Evolutionary conservation across 2,888 invertebrate species (phyloP), one percentile per base, ranked within the genome.

Genomic region (Pandemis cinnamomeana): DNA sequence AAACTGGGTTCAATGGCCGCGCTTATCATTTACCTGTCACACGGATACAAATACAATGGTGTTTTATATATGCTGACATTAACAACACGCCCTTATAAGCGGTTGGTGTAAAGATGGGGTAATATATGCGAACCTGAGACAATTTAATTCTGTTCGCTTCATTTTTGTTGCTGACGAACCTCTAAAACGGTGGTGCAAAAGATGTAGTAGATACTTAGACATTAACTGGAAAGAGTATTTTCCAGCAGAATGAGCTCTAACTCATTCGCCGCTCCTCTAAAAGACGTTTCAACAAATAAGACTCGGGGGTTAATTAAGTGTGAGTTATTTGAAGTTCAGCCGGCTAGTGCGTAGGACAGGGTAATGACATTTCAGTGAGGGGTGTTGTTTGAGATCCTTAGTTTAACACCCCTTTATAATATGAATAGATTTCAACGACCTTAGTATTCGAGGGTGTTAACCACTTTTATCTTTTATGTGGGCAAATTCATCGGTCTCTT

Each of bases 221-320:
- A 42, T 61, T 55, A 20, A 55, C 58, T 27, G 27, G 58, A 27
- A 58, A 27, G 46, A 20, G 20, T 64, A 55, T 48, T 63, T 68
- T 72, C 67, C 68, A 46, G 44, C 6, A 3, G 55, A 53, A 36
- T 13, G 44, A 44, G 27, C 53, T 53, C 0, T 7, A 46, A 15
- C 42, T 36, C 51, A 13, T 27, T 66, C 66, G 15, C 10, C 42
- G 44, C 62, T 46, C 13, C 46, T 44, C 51, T 7, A n/a, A 69
- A 69, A 73, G 72, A 67, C 61, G 61, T 63, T 51, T 60, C 51
- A 58, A 8, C 67, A 58, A 63, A 71, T 55, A 64, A 64, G 58
- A 66, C 41, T n/a, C 53, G 66, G 20, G 55, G 60, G 58, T 69
- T 74, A 70, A 74, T 74, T 74, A 74, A 70, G 64, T 60, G 58